These are phyloP conservation scores for Theocolax elegans DNA, from an alignment of 1,140 invertebrate species.

Conservation along the genomic window DNA sequence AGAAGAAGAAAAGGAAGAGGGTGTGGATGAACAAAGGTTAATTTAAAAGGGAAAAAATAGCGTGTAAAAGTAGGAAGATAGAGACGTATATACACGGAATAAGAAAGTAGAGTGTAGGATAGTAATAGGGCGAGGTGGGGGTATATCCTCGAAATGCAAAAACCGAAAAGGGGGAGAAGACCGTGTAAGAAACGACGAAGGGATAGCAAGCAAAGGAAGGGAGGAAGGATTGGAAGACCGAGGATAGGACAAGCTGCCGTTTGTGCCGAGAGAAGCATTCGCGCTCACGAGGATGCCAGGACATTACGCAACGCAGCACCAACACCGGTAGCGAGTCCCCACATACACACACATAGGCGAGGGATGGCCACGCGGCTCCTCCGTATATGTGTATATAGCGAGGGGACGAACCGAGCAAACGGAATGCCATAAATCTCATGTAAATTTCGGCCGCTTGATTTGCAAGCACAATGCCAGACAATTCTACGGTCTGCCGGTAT, in stretches of 20 bases:
- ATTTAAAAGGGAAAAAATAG: background rate
- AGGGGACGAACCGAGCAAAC: constrained; percentile 51
- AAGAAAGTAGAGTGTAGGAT: constrained; percentile 13
- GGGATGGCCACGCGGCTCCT: too few species aligned
- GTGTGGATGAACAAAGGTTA: too few species aligned
- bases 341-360: too few species aligned
- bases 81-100: constrained; percentile 20
- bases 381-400: background rate
- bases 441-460: constrained; percentile 65
- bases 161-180: constrained; percentile 5
- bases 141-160: constrained; percentile 26
- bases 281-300: constrained; percentile 1
- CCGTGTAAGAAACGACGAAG: constrained; percentile 1
- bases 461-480: constrained; percentile 65
- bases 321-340: background rate
- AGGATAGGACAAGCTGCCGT: background rate
- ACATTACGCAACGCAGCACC: constrained; percentile 40
- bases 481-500: constrained; percentile 57
- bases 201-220: background rate
- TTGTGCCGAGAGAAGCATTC: constrained; percentile 9
- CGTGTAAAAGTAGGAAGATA: constrained; percentile 9
- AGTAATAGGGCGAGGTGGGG: background rate
- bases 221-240: background rate
- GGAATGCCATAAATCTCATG: constrained; percentile 66
- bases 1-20: background rate